Evolutionary conservation across 2,888 invertebrate species (phyloP).

Genomic region (Aspidapion aeneum): DNA sequence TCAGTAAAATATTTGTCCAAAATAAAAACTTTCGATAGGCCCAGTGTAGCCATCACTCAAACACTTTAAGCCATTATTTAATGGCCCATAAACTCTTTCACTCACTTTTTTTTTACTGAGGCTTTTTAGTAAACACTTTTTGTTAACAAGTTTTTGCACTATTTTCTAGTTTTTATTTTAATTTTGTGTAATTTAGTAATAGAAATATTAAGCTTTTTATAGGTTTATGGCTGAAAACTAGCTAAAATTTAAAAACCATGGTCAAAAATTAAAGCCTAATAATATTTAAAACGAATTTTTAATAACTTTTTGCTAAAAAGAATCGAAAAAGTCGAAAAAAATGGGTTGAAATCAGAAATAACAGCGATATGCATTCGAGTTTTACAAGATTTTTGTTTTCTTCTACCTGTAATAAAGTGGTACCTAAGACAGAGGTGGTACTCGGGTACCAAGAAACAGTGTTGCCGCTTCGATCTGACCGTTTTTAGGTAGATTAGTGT

Average conservation of each 20-base stretch:
- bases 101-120: not conserved
- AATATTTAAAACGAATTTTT: no score
- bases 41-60: constrained; percentile 83
- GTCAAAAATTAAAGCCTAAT: no score
- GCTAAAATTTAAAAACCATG: no score
- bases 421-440: no score
- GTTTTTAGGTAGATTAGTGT: no score
- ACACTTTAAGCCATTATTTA: not conserved
- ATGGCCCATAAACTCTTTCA: not conserved
- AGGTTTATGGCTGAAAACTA: no score
- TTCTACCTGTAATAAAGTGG: not conserved
- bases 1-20: constrained; percentile 97
- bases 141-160: no score
- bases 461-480: not conserved
- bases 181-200: no score
- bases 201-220: no score
- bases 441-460: not conserved
- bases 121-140: no score
- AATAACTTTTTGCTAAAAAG: no score
- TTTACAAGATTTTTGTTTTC: not conserved
- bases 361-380: not conserved
- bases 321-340: not conserved
- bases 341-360: not conserved
- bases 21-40: constrained; percentile 95
- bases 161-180: no score